A percentile compares a stretch with the other conserved stretches of the same genome.
Conservation (phyloP, 2,113 vertebrate genomes). For the Ophthalmolycus amberensis region DNA sequence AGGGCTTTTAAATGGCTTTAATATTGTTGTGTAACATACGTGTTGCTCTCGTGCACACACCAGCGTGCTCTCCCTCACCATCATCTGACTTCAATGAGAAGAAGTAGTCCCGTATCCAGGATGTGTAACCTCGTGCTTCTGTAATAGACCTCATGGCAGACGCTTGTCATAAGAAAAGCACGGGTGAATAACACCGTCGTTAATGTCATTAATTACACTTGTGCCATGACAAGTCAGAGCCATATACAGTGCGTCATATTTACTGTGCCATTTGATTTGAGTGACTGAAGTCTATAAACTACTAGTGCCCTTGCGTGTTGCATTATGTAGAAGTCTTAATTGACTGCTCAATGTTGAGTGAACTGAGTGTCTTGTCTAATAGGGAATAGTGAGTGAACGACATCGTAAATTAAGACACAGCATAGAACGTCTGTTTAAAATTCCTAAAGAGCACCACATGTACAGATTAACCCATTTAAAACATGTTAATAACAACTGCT, state of each 20-base stretch:
- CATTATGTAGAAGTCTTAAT: background rate
- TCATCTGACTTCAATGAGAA: background rate
- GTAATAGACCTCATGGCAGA: background rate
- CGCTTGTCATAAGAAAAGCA: background rate
- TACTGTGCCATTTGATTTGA: background rate
- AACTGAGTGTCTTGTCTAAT: background rate
- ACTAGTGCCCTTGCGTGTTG: background rate
- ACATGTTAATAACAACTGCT: background rate
- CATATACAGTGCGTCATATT: background rate
- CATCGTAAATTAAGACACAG: no score
- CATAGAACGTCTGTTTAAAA: no score
- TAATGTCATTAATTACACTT: background rate
- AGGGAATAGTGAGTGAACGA: no score
- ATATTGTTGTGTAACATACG: background rate
- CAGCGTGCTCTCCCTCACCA: background rate
- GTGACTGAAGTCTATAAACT: background rate
- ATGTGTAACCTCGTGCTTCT: background rate
- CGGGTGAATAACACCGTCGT: background rate
- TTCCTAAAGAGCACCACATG: no score
- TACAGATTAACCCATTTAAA: no score
- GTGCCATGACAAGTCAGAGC: background rate
- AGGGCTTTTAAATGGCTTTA: background rate
- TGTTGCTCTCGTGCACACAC: background rate
- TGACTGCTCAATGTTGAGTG: background rate
- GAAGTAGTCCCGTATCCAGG: background rate